Conservation (phyloP, 23 tunicate species). For the Ascidia mentula region DNA sequence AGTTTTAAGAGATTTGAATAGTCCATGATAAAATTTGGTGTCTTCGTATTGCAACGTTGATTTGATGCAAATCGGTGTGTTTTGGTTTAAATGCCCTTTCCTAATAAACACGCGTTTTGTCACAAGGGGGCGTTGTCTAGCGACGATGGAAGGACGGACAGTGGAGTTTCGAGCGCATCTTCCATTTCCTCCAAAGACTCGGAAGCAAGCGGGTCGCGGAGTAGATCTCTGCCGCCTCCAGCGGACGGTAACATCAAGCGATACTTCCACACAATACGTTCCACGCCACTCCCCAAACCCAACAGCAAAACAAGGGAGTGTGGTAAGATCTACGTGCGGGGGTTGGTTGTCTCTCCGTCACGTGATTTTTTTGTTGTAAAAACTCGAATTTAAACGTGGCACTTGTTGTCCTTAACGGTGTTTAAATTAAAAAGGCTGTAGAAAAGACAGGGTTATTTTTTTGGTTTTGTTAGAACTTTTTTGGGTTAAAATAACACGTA, state of each 20-base stretch:
- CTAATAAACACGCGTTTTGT: too few relatives aligned
- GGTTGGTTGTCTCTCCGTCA: background rate
- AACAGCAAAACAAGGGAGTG: constrained; percentile 23
- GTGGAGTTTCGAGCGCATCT: constrained; percentile 64
- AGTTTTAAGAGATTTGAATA: too few relatives aligned
- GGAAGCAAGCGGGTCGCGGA: background rate
- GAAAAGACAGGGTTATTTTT: too few relatives aligned
- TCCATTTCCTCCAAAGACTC: constrained; percentile 25
- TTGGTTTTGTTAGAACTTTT: too few relatives aligned
- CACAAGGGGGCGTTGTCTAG: constrained; percentile 3
- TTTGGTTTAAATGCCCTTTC: too few relatives aligned
- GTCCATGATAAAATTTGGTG: too few relatives aligned
- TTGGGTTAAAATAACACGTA: too few relatives aligned
- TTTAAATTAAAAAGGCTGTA: too few relatives aligned
- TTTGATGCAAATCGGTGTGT: too few relatives aligned
- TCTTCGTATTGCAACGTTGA: too few relatives aligned
- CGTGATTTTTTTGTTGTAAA: background rate
- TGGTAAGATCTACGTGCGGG: background rate
- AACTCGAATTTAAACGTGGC: too few relatives aligned
- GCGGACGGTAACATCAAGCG: constrained; percentile 58
- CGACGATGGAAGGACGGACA: constrained; percentile 24
- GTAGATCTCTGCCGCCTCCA: constrained; percentile 25
- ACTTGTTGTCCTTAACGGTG: too few relatives aligned
- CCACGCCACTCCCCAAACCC: constrained; percentile 62
- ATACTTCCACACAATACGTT: constrained; percentile 71